phyloP scores from a whole-genome alignment of 2,113 vertebrate genomes.

The Tylochromis polylepis region DNA sequence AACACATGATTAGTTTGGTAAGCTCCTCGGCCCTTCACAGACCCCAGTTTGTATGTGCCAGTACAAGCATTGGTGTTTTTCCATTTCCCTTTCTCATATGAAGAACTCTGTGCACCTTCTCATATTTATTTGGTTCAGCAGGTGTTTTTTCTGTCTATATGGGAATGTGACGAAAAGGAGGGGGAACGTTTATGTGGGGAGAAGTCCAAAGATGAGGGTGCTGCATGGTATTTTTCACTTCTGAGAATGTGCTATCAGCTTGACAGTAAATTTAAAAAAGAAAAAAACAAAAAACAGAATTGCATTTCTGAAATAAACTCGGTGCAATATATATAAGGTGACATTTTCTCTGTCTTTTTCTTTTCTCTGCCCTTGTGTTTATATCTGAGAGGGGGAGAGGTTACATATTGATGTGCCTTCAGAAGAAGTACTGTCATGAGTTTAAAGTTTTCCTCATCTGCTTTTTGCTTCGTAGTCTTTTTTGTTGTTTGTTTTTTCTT shows the following conservation, averaged over 20 bases:
- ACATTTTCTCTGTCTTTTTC: slow-evolving; percentile 1
- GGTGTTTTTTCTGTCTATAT: background rate
- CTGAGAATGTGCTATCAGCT: slow-evolving; percentile 13
- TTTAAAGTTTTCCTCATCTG: background rate
- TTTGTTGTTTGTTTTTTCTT: too few species aligned
- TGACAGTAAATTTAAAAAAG: background rate
- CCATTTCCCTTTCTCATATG: background rate
- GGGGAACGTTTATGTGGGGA: background rate
- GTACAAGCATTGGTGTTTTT: background rate
- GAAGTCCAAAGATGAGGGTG: background rate
- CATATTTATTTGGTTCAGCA: background rate
- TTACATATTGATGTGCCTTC: slow-evolving; percentile 66
- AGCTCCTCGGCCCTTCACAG: background rate
- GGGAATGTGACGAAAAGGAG: background rate
- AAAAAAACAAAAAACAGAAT: background rate
- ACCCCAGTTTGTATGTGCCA: slow-evolving; percentile 34
- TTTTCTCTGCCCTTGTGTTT: background rate
- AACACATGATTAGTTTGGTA: background rate
- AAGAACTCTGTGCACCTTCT: slow-evolving; percentile 14
- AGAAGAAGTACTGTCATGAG: slow-evolving; percentile 36
- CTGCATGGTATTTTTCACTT: slow-evolving; percentile 6
- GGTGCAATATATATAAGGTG: slow-evolving; percentile 61
- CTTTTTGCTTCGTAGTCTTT: slow-evolving; percentile 10
- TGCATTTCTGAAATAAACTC: slow-evolving; percentile 37
- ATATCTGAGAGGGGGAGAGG: slow-evolving; percentile 24